phyloP scores from a whole-genome alignment of 1,140 invertebrate genomes.

The Steinernema feltiae region DNA sequence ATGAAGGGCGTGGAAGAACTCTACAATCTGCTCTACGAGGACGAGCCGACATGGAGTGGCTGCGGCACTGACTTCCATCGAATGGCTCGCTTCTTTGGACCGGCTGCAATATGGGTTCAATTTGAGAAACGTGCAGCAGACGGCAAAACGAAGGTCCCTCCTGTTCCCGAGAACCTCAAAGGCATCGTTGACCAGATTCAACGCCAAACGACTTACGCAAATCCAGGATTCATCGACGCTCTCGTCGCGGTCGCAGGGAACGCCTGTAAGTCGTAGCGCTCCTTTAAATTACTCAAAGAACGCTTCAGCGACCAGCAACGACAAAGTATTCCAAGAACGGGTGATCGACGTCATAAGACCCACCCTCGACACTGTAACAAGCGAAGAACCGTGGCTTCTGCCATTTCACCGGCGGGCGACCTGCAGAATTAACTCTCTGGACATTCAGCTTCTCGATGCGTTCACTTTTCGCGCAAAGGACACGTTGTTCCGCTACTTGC shows the following conservation, averaged over 20 bases:
- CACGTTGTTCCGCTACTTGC: not conserved
- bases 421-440: slow-evolving; percentile 3
- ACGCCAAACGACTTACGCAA: not conserved
- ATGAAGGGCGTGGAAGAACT: slow-evolving; percentile 11
- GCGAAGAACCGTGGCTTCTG: not conserved
- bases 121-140: not conserved
- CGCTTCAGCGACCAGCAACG: not conserved
- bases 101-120: slow-evolving; percentile 21
- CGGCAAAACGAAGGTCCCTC: not conserved
- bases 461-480: slow-evolving; percentile 25
- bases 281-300: not conserved
- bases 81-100: slow-evolving; percentile 23
- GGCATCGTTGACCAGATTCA: not conserved
- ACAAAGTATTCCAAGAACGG: not conserved
- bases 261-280: slow-evolving; percentile 26
- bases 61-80: slow-evolving; percentile 19
- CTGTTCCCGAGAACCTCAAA: not conserved
- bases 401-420: not conserved
- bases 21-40: slow-evolving; percentile 7
- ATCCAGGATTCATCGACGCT: not conserved
- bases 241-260: slow-evolving; percentile 26
- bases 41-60: slow-evolving; percentile 14
- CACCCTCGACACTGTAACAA: not conserved
- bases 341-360: not conserved
- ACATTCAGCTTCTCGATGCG: slow-evolving; percentile 25